These are phyloP conservation scores for Shargacucullia verbasci DNA, from an alignment of 2,888 invertebrate genomes.

Conservation along the genomic window DNA sequence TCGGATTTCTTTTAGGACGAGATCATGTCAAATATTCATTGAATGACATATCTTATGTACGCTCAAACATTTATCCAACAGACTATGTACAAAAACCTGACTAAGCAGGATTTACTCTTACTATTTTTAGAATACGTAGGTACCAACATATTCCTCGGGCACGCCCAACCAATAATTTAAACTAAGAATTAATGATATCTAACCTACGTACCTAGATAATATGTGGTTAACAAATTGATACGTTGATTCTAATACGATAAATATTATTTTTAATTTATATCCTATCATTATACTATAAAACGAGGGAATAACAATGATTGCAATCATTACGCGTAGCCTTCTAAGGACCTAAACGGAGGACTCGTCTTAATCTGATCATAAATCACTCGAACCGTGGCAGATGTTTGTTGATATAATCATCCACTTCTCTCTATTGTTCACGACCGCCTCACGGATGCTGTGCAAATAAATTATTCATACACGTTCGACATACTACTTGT, in stretches of 20 bases:
- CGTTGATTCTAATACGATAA: conserved; percentile 28
- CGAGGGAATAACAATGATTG: conserved; percentile 59
- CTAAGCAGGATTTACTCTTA: no score
- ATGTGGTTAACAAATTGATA: conserved; percentile 1
- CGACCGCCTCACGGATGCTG: conserved; percentile 74
- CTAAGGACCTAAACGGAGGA: conserved; percentile 56
- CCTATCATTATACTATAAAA: conserved; percentile 49
- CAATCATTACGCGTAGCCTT: conserved; percentile 56
- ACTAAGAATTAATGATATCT: background rate
- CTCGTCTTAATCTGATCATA: conserved; percentile 66
- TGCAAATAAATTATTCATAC: conserved; percentile 77
- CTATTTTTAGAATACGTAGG: no score
- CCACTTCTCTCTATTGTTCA: conserved; percentile 76
- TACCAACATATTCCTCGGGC: background rate
- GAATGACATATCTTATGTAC: no score
- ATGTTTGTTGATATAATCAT: conserved; percentile 76
- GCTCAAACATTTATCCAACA: no score
- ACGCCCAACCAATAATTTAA: conserved; percentile 1
- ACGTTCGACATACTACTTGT: conserved; percentile 49
- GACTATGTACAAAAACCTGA: no score
- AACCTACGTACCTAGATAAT: background rate
- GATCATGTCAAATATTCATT: no score
- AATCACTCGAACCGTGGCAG: conserved; percentile 70
- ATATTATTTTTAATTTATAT: conserved; percentile 23
- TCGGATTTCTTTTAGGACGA: no score